These are phyloP conservation scores for Pharmacophagus antenor DNA, from an alignment of 2,888 invertebrate species.

Conservation along the genomic window DNA sequence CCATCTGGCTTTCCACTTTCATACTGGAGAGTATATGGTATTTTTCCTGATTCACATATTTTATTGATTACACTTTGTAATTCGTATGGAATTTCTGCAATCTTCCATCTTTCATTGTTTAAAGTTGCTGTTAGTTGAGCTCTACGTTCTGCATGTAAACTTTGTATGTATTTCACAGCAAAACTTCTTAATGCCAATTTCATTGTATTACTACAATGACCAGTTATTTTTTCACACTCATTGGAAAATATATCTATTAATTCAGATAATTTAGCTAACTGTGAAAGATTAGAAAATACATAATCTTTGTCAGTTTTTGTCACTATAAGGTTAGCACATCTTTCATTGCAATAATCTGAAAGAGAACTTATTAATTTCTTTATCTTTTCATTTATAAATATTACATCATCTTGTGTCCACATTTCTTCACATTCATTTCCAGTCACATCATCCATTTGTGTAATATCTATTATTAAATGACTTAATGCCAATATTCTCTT, in stretches of 20 bases:
- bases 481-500: slow-evolving; percentile 87
- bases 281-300: slow-evolving; percentile 85
- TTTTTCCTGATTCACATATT: slow-evolving; percentile 80
- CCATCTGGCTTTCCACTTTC: slow-evolving; percentile 71
- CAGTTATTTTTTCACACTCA: slow-evolving; percentile 87
- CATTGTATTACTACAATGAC: slow-evolving; percentile 88
- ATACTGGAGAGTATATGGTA: slow-evolving; percentile 60
- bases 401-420: slow-evolving; percentile 85
- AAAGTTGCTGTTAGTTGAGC: slow-evolving; percentile 90
- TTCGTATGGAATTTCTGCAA: slow-evolving; percentile 93
- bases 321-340: slow-evolving; percentile 93
- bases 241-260: slow-evolving; percentile 90
- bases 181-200: slow-evolving; percentile 91
- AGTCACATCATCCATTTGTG: slow-evolving; percentile 81
- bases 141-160: slow-evolving; percentile 94
- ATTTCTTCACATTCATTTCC: slow-evolving; percentile 84
- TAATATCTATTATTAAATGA: slow-evolving; percentile 88
- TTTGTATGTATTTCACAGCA: slow-evolving; percentile 94
- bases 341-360: slow-evolving; percentile 95
- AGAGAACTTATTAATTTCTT: slow-evolving; percentile 89
- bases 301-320: slow-evolving; percentile 86
- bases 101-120: slow-evolving; percentile 96
- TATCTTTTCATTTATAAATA: slow-evolving; percentile 85
- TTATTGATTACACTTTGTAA: slow-evolving; percentile 92
- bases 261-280: slow-evolving; percentile 88